Conservation (phyloP, 2,888 invertebrate species). For the Bombylius discolor region DNA sequence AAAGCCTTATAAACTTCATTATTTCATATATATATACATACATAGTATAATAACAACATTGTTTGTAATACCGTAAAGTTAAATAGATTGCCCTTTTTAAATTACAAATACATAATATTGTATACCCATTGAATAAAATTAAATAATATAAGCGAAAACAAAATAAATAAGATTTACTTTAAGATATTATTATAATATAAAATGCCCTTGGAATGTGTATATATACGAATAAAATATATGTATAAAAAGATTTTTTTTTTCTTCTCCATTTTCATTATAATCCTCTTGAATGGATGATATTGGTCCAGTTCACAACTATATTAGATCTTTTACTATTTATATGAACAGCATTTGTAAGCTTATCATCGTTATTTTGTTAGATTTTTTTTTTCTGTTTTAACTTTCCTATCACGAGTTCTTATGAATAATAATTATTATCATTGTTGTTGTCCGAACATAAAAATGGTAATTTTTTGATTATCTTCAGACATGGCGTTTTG, state of each 20-base stretch:
- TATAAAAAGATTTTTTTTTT: not conserved
- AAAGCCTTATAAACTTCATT: no score
- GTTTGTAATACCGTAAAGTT: not conserved
- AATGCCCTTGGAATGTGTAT: not conserved
- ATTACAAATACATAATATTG: not conserved
- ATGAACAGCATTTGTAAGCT: no score
- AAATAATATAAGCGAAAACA: not conserved
- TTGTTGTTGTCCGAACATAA: slow-evolving; percentile 3
- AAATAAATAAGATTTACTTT: not conserved
- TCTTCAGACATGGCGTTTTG: not conserved
- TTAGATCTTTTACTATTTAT: not conserved
- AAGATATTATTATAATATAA: not conserved
- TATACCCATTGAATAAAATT: not conserved
- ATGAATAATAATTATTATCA: slow-evolving; percentile 9
- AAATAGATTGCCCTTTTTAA: not conserved
- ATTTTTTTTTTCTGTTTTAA: not conserved
- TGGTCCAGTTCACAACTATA: not conserved
- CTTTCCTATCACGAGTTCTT: slow-evolving; percentile 7
- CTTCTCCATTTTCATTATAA: not conserved
- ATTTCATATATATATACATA: not conserved
- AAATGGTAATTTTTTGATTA: slow-evolving; percentile 8
- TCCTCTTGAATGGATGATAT: not conserved
- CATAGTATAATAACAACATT: not conserved
- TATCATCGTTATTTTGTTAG: no score
- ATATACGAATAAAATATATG: no score